phyloP scores from a whole-genome alignment of 2,888 invertebrate species.

The Erebia epiphron region DNA sequence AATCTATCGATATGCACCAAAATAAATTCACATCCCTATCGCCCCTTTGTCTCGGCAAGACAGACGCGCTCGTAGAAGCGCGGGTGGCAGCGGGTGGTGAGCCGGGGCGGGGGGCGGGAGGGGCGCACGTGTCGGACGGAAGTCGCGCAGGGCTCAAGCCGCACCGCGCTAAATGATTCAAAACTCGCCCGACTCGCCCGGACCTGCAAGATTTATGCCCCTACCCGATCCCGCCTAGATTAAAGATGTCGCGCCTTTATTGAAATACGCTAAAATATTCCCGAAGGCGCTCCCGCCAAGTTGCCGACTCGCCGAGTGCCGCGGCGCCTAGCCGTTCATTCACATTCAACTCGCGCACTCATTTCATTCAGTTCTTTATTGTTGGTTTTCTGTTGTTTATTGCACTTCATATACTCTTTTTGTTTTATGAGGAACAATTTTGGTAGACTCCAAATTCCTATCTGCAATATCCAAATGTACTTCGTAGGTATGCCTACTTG shows the following conservation, averaged over 20 bases:
- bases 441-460: neutral
- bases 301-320: slow-evolving; percentile 25
- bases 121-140: slow-evolving; percentile 79
- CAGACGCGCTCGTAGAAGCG: slow-evolving; percentile 68
- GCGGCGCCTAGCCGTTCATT: slow-evolving; percentile 54
- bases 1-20: slow-evolving; percentile 45
- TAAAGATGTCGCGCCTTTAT: slow-evolving; percentile 82
- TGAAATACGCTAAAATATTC: slow-evolving; percentile 77
- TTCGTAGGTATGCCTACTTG: neutral
- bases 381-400: slow-evolving; percentile 65
- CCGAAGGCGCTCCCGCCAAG: slow-evolving; percentile 41
- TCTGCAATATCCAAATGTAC: no score
- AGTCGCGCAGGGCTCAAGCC: slow-evolving; percentile 73
- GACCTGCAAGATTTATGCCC: slow-evolving; percentile 82
- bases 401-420: slow-evolving; percentile 58
- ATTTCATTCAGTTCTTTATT: slow-evolving; percentile 72
- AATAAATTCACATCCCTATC: slow-evolving; percentile 53
- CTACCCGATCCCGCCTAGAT: slow-evolving; percentile 78
- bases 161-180: slow-evolving; percentile 80
- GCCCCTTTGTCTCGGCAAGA: slow-evolving; percentile 83
- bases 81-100: slow-evolving; percentile 48
- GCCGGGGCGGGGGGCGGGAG: slow-evolving; percentile 43
- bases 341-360: slow-evolving; percentile 64
- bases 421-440: slow-evolving; percentile 36
- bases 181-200: slow-evolving; percentile 78